Percentiles rank a stretch among this genome's conserved stretches.
These are phyloP conservation scores for Talpa occidentalis DNA, from an alignment of 2,113 vertebrate genomes.

Conservation along the genomic window DNA sequence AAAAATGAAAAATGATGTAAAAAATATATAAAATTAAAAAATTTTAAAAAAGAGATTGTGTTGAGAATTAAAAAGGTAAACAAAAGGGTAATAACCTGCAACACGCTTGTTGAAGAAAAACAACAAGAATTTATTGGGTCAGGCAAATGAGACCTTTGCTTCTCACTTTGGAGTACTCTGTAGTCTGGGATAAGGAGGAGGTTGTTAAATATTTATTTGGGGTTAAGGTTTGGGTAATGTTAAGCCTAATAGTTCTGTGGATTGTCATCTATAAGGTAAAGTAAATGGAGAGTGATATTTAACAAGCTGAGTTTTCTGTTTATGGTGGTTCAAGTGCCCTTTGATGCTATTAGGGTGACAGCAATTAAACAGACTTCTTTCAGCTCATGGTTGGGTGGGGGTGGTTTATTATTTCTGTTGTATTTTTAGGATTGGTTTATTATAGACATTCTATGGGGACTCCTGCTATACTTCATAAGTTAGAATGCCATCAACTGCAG, in stretches of 20 bases:
- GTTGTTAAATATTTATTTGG: background rate
- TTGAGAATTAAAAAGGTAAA: conserved; percentile 9
- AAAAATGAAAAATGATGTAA: too few relatives aligned
- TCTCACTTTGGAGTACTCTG: background rate
- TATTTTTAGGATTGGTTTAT: background rate
- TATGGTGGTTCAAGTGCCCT: background rate
- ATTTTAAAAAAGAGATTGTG: conserved; percentile 3
- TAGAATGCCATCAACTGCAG: background rate
- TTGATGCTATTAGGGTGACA: background rate
- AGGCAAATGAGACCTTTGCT: background rate
- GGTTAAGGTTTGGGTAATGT: background rate
- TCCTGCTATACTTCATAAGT: background rate
- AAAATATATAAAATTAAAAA: too few relatives aligned
- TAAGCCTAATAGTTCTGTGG: background rate
- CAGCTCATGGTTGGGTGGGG: background rate
- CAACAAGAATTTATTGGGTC: background rate
- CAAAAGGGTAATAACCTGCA: background rate
- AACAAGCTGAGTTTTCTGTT: background rate
- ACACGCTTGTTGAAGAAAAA: background rate
- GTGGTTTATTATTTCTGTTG: background rate
- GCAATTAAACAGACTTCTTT: background rate
- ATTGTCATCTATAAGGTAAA: conserved; percentile 34
- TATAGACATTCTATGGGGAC: background rate
- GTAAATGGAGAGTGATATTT: background rate
- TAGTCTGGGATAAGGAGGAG: background rate